phyloP scores from a whole-genome alignment of 2,113 vertebrate species.

The Onychostoma macrolepis region DNA sequence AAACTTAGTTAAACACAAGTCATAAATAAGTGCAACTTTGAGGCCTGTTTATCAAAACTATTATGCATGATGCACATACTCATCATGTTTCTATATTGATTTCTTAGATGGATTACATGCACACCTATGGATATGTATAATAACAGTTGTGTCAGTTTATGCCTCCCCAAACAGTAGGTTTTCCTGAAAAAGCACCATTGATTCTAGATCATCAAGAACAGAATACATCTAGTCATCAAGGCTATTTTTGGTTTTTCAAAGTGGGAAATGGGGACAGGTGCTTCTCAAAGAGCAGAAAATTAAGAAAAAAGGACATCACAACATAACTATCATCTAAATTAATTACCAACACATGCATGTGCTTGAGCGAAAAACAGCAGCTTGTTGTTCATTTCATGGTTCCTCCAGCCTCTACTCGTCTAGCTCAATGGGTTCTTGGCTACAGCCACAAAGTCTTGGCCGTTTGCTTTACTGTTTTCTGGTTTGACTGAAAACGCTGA shows the following conservation, averaged over 20 bases:
- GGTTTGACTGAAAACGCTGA: neutral
- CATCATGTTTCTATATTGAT: neutral
- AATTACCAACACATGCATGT: neutral
- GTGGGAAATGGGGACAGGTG: neutral
- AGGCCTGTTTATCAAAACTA: neutral
- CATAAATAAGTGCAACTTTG: conserved; percentile 5
- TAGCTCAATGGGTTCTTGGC: neutral
- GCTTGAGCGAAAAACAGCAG: neutral
- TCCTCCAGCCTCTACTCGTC: neutral
- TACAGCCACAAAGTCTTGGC: neutral
- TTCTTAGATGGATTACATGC: neutral
- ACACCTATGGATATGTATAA: neutral
- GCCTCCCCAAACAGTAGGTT: neutral
- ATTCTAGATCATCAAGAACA: neutral
- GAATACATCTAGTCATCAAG: neutral
- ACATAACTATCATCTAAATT: neutral
- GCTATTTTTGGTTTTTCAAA: neutral
- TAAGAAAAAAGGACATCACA: neutral
- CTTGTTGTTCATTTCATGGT: neutral
- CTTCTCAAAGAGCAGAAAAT: neutral
- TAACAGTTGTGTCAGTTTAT: neutral
- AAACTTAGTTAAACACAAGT: neutral
- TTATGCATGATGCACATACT: neutral
- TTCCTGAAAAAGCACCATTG: neutral
- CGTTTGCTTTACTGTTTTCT: neutral